Evolutionary conservation across 2,888 invertebrate species (phyloP).

Genomic region (Polymixis lichenea): DNA sequence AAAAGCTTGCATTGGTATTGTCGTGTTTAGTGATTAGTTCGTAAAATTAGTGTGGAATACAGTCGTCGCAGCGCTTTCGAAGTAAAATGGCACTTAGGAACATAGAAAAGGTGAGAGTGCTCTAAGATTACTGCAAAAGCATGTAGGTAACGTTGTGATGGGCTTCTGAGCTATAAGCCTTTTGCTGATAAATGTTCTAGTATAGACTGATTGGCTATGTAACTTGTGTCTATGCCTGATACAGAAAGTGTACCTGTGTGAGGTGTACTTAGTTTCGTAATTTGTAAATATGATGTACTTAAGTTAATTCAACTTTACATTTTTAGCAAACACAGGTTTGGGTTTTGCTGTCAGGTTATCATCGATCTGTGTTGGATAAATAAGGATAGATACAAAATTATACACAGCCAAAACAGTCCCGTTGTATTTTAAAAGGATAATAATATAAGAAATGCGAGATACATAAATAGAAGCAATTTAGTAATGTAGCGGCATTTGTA

Average conservation of each 20-base stretch:
- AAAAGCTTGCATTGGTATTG: slow-evolving; percentile 39
- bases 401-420: slow-evolving; percentile 7
- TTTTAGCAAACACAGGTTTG: background rate
- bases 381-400: slow-evolving; percentile 23
- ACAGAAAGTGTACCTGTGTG: background rate
- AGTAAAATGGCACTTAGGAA: slow-evolving; percentile 66
- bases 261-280: too few relatives aligned
- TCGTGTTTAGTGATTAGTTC: slow-evolving; percentile 16
- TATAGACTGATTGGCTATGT: background rate
- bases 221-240: slow-evolving; percentile 10
- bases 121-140: slow-evolving; percentile 64
- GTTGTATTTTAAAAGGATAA: slow-evolving; percentile 28
- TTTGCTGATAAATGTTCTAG: slow-evolving; percentile 7
- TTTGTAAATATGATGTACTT: background rate
- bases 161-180: slow-evolving; percentile 44
- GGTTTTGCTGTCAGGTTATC: background rate
- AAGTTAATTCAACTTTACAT: background rate
- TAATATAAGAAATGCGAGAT: slow-evolving; percentile 56
- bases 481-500: slow-evolving; percentile 58
- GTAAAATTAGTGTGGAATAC: slow-evolving; percentile 5
- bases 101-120: slow-evolving; percentile 61
- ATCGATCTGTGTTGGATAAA: background rate
- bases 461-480: slow-evolving; percentile 59
- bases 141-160: slow-evolving; percentile 61
- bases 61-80: slow-evolving; percentile 25